Conservation (phyloP, 1,140 invertebrate genomes). For the Hydropsyche tenuis region DNA sequence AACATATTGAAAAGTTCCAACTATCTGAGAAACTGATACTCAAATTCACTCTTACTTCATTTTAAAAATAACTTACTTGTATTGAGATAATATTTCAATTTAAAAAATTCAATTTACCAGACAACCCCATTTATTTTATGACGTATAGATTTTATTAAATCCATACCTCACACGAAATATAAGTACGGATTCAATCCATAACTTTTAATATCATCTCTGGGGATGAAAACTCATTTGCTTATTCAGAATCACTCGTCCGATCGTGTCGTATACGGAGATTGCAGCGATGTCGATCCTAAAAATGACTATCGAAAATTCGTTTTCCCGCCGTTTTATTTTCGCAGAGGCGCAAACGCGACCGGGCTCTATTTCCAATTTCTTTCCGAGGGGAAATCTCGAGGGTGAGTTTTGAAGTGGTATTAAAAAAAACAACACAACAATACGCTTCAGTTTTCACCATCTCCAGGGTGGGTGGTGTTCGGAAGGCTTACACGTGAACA, state of each 20-base stretch:
- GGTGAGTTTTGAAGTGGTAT: conserved; percentile 28
- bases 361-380: conserved; percentile 24
- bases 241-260: conserved; percentile 2
- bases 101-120: too few species aligned
- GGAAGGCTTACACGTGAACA: conserved; percentile 14
- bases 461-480: not conserved
- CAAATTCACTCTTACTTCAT: too few species aligned
- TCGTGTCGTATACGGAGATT: conserved; percentile 2
- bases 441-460: not conserved
- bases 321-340: conserved; percentile 12
- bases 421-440: conserved; percentile 27
- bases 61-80: too few species aligned
- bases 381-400: conserved; percentile 10
- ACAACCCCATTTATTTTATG: too few species aligned
- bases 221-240: not conserved
- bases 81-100: too few species aligned
- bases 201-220: too few species aligned
- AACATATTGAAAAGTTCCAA: too few species aligned
- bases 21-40: too few species aligned
- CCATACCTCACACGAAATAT: too few species aligned
- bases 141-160: too few species aligned
- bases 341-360: not conserved
- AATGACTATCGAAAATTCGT: conserved; percentile 15
- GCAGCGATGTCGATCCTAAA: not conserved
- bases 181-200: too few species aligned